Conservation (phyloP, 1,140 invertebrate species). For the Cotesia chilonis region DNA sequence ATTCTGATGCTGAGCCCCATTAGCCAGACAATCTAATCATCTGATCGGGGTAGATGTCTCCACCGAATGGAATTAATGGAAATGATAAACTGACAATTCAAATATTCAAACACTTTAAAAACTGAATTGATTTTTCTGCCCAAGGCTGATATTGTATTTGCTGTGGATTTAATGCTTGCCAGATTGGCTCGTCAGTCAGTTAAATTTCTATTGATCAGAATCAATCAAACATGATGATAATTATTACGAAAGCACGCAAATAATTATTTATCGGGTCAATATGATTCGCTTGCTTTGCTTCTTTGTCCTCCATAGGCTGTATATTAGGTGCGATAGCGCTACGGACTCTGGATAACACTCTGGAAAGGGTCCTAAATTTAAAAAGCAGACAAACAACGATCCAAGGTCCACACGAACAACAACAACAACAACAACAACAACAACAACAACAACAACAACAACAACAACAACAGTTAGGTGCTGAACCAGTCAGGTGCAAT, state of each 20-base stretch:
- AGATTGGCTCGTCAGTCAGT: no score
- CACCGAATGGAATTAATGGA: no score
- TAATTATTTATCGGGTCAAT: not conserved
- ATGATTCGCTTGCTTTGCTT: not conserved
- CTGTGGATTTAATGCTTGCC: no score
- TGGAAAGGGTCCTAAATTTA: slow-evolving; percentile 27
- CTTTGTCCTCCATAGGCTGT: not conserved
- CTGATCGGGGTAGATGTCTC: not conserved
- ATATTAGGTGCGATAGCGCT: not conserved
- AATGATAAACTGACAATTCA: no score
- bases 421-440: no score
- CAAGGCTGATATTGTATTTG: no score
- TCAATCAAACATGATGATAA: not conserved
- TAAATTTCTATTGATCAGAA: no score
- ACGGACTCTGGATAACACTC: not conserved
- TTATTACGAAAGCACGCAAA: not conserved
- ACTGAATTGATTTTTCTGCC: no score
- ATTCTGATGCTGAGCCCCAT: not conserved
- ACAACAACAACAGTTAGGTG: not conserved
- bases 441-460: no score
- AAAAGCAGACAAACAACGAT: slow-evolving; percentile 21
- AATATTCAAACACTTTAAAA: no score
- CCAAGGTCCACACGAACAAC: not conserved
- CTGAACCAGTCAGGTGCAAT: slow-evolving; percentile 1
- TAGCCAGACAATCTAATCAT: slow-evolving; percentile 18